Evolutionary conservation across 2,113 vertebrate genomes (phyloP).

Genomic region (Regulus satrapa): DNA sequence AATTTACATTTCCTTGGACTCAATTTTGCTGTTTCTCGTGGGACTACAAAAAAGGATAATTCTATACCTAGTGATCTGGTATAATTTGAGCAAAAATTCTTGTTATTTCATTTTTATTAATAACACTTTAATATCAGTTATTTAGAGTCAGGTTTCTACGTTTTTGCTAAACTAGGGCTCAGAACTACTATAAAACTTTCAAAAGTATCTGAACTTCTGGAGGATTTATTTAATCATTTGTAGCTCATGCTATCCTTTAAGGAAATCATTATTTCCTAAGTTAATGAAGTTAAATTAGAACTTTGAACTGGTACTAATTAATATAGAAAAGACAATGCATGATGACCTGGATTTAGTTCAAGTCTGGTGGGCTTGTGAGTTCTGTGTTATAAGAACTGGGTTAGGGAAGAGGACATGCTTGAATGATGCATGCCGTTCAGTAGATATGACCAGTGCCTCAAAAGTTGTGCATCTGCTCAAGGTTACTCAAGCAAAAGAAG

Average conservation of each 20-base stretch:
- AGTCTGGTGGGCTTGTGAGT: background rate
- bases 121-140: background rate
- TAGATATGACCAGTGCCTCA: background rate
- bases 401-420: background rate
- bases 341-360: background rate
- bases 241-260: background rate
- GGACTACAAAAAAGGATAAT: background rate
- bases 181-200: background rate
- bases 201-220: background rate
- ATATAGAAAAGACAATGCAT: background rate
- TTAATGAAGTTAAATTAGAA: background rate
- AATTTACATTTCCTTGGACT: background rate
- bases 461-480: background rate
- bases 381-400: background rate
- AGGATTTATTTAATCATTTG: background rate
- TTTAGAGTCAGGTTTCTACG: background rate
- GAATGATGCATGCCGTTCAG: background rate
- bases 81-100: background rate
- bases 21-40: background rate
- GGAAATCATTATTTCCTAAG: background rate
- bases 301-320: background rate
- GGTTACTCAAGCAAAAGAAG: background rate
- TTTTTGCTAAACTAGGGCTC: background rate
- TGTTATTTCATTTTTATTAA: background rate
- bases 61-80: background rate